A percentile compares a stretch with the other conserved stretches of the same genome.
Conservation (phyloP, 2,888 invertebrate genomes). For the Onthophagus sagittarius region DNA sequence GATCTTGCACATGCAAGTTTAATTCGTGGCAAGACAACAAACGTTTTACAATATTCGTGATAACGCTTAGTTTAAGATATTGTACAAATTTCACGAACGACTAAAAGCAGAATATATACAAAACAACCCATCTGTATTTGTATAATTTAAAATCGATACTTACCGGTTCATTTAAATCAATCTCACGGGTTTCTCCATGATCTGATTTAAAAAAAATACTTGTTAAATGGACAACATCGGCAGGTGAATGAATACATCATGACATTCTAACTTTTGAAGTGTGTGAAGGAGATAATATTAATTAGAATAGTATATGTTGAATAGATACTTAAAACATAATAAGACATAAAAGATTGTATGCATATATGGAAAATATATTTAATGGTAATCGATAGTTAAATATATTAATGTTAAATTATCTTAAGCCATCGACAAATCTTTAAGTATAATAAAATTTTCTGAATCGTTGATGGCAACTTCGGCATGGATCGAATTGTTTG, state of each 20-base stretch:
- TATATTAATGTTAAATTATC: background rate
- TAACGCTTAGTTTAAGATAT: slow-evolving; percentile 93
- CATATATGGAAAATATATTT: too few species aligned
- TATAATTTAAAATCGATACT: slow-evolving; percentile 25
- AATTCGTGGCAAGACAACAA: too few species aligned
- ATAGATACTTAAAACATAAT: background rate
- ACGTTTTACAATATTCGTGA: slow-evolving; percentile 72
- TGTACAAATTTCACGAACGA: slow-evolving; percentile 89
- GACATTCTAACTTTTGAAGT: background rate
- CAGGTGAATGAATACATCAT: background rate
- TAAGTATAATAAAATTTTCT: slow-evolving; percentile 15
- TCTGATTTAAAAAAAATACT: background rate
- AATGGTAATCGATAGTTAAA: too few species aligned
- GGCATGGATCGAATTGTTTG: slow-evolving; percentile 5
- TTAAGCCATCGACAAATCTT: background rate
- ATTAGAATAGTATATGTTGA: background rate
- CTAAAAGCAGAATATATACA: slow-evolving; percentile 78
- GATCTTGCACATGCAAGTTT: too few species aligned
- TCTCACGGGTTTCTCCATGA: background rate
- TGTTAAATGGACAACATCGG: background rate
- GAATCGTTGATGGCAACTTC: slow-evolving; percentile 14
- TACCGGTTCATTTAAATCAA: slow-evolving; percentile 1
- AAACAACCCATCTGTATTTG: slow-evolving; percentile 68
- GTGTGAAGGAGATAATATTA: background rate
- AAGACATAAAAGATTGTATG: too few species aligned